Base-by-base conservation (phyloP, 2,113 vertebrate genomes). In the Chitala chitala region DNA sequence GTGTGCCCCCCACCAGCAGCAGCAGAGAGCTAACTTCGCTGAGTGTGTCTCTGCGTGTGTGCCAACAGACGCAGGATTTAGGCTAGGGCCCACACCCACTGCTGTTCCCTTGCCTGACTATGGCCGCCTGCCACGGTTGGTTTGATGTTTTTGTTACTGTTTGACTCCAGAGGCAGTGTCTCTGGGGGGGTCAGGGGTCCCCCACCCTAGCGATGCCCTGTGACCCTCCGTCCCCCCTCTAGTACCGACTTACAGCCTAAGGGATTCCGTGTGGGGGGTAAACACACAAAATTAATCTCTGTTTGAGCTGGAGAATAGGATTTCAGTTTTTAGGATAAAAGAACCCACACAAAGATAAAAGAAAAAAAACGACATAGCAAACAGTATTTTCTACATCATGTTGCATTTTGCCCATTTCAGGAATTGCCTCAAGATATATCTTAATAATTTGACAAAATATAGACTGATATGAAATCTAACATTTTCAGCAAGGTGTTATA, bases 121-220 rank as follows among this genome's bases (percentile, higher is more conserved):
- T 69, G 66, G 77, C 76, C 70, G 78, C 78, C 77, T 68, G 78
- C 73, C 73, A 61, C 69, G 78, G 75, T 36, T 75, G 75, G 78
- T 84, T 84, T 82, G 81, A 84, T 82, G 83, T 84, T 82, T 81
- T 81, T 81, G 81, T 82, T 78, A 58, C 77, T 69, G 77, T 73
- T 76, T 84, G 81, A 82, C 83, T 81, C 79, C 75, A 74, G 77
- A 81, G 74, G 81, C 81, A 76, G 66, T 76, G 79, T 82, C 78
- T 77, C 79, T 84, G 73, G 78, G 83, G 80, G 82, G 81, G 81
- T 82, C 81, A 84, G 81, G 77, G 83, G 79, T 80, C 78, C 76
- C 59, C 56, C 82, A 78, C 73, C 81, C 75, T 73, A 50, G 69
- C 51, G 72, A 42, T 76, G 79, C 80, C 78, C 77, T 76, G 48